Evolutionary conservation across 2,888 invertebrate genomes (phyloP).

Genomic region (Scotopteryx bipunctaria): DNA sequence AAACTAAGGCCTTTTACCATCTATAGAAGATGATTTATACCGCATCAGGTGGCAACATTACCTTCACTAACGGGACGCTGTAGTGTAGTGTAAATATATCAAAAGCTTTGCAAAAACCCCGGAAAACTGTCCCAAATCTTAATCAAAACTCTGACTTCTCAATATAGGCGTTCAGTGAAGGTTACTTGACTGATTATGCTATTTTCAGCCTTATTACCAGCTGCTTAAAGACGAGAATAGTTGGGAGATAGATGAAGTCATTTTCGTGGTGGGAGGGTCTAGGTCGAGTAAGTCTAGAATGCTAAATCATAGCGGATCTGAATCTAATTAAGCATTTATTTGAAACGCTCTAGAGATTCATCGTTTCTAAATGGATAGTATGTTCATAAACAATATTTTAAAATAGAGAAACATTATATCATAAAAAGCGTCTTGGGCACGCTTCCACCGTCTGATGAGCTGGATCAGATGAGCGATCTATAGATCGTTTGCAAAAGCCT

Average conservation of each 20-base stretch:
- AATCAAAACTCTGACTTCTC: constrained; percentile 6
- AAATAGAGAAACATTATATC: too few relatives aligned
- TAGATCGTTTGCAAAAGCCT: too few relatives aligned
- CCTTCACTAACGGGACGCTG: too few relatives aligned
- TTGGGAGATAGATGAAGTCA: constrained; percentile 25
- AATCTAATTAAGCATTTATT: constrained; percentile 11
- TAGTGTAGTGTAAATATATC: too few relatives aligned
- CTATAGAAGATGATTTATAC: too few relatives aligned
- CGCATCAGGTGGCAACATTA: too few relatives aligned
- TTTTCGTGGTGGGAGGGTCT: constrained; percentile 24
- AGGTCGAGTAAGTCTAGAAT: constrained; percentile 22
- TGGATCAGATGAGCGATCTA: too few relatives aligned
- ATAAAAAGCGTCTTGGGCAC: too few relatives aligned
- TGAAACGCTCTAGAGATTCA: background rate
- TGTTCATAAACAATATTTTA: background rate
- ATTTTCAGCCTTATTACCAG: constrained; percentile 3
- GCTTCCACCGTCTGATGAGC: too few relatives aligned
- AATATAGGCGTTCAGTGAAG: constrained; percentile 2
- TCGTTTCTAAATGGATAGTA: background rate
- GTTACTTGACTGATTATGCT: background rate
- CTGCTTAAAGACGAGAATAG: constrained; percentile 1
- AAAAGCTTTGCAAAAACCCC: constrained; percentile 1
- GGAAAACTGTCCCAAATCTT: constrained; percentile 5
- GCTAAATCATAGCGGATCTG: constrained; percentile 11
- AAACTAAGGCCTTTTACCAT: too few relatives aligned